phyloP scores from a whole-genome alignment of 2,113 vertebrate species.

The Myodes glareolus region DNA sequence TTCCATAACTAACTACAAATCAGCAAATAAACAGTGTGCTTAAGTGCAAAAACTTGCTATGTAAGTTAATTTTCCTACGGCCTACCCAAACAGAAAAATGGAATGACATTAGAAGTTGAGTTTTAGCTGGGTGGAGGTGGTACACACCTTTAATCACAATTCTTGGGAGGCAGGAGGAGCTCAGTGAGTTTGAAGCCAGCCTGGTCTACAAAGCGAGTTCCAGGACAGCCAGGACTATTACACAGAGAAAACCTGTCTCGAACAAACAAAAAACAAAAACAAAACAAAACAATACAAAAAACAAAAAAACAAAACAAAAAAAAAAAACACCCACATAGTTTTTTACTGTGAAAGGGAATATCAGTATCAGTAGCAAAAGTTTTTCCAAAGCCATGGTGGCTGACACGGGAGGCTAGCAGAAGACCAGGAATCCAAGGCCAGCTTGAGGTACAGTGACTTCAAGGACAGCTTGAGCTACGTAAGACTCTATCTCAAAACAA shows the following conservation, averaged over 20 bases:
- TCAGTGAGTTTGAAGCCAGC: too few relatives aligned
- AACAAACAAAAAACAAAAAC: too few relatives aligned
- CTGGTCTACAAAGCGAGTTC: too few relatives aligned
- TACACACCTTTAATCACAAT: too few relatives aligned
- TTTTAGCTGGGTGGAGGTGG: not conserved
- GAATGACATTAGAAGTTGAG: not conserved
- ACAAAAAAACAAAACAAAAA: too few relatives aligned
- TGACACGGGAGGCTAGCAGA: not conserved
- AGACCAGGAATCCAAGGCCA: not conserved
- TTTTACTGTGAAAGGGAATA: not conserved
- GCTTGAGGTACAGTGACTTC: not conserved
- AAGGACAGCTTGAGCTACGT: not conserved
- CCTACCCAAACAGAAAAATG: not conserved
- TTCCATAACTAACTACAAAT: not conserved
- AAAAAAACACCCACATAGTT: too few relatives aligned
- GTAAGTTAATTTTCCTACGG: conserved; percentile 30
- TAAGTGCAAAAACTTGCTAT: conserved; percentile 3
- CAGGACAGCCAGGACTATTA: too few relatives aligned
- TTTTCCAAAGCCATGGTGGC: not conserved
- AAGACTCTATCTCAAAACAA: not conserved
- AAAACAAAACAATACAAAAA: too few relatives aligned
- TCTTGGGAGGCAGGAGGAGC: too few relatives aligned
- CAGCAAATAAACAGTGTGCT: not conserved
- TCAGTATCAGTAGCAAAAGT: not conserved
- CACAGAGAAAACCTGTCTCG: too few relatives aligned